Base-by-base conservation (phyloP, 1,140 invertebrate genomes). In the Danaus plexippus region DNA sequence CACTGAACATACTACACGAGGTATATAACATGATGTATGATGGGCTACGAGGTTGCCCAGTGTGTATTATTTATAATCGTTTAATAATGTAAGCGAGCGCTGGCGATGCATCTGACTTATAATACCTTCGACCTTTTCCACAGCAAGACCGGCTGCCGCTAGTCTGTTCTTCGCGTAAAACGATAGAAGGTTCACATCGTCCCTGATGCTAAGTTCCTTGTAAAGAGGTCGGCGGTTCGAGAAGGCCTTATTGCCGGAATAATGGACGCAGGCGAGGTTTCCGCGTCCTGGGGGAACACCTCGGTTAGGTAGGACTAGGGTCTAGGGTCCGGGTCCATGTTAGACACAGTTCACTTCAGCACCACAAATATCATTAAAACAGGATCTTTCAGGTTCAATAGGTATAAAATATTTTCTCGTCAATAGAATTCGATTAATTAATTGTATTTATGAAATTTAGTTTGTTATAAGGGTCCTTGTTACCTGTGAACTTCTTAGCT, bases 221-320 rank as follows among this genome's bases (percentile, higher is more conserved):
- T 89, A 91, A 67, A 92, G 88, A n/a, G 92, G 89, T 57, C 89
- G 90, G 71, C 94, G 91, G 69, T 91, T 89, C 61, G 92, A 90
- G 78, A 94, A 93, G 40, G 91, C 90, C 77, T 90, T 93, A 65
- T 92, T 92, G 65, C 92, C 94, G 74, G 92, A 91, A 81, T 93
- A 94, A 70, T 92, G 91, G 67, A 95, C 89, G 82, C 92, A 94
- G 43, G 94, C 90, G 74, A 95, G 88, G 87, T 92, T 91, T 58
- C 93, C 93, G 74, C 87, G 88, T 80, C 90, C 90, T 91, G 86
- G 76, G 68, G 72, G 67, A 80, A 80, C 76, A 81, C 75, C 76
- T 73, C 71, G 73, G 60, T 32, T 32, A 32, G 22, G 22, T 32
- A 32, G 22, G 22, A 32, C 22, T 32, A 32, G 22, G 22, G 22